A percentile compares a stretch with the other conserved stretches of the same genome.
Conservation (phyloP, 1,140 invertebrate genomes). For the Chrysoperla carnea region DNA sequence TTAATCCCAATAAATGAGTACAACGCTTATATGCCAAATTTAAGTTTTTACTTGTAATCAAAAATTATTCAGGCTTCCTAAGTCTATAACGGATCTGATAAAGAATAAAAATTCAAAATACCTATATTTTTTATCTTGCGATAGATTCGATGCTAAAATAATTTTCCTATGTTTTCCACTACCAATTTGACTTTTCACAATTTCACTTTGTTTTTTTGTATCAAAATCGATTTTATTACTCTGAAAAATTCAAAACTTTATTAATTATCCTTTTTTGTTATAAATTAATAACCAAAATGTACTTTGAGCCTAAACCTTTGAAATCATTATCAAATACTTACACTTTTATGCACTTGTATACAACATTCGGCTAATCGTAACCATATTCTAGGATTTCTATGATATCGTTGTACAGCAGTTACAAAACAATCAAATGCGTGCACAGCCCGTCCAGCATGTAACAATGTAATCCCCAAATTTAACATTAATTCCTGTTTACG, state of each 20-base stretch:
- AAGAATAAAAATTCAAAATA: conserved; percentile 10
- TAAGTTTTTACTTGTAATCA: too few relatives aligned
- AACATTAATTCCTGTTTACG: conserved; percentile 72
- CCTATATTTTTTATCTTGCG: conserved; percentile 35
- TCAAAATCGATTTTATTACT: conserved; percentile 48
- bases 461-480: conserved; percentile 74
- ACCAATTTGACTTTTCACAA: conserved; percentile 42
- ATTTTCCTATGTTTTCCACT: conserved; percentile 44
- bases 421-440: conserved; percentile 84
- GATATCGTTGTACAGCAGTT: conserved; percentile 70
- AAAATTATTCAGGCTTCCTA: too few relatives aligned
- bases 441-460: conserved; percentile 60
- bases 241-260: conserved; percentile 21
- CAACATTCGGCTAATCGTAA: conserved; percentile 85
- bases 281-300: too few relatives aligned
- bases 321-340: conserved; percentile 19
- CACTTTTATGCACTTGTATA: conserved; percentile 48
- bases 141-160: conserved; percentile 34
- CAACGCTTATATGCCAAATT: too few relatives aligned
- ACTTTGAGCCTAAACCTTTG: too few relatives aligned
- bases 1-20: conserved; percentile 1
- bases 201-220: conserved; percentile 39
- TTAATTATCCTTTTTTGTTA: conserved; percentile 3
- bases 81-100: too few relatives aligned
- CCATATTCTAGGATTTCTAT: conserved; percentile 81